phyloP scores from a whole-genome alignment of 2,113 vertebrate genomes.

The Felis chaus region DNA sequence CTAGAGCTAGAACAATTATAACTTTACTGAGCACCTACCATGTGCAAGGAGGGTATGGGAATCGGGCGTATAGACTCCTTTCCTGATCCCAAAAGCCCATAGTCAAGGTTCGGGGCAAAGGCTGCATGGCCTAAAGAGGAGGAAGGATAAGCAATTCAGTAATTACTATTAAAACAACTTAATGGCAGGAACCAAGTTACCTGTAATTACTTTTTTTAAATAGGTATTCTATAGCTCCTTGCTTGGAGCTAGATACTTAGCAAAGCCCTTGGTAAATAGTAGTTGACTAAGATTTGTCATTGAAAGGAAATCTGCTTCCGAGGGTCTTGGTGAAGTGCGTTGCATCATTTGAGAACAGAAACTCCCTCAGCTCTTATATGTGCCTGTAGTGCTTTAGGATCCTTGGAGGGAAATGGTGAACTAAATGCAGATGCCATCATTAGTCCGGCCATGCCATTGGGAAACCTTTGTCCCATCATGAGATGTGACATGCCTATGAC shows the following conservation, averaged over 20 bases:
- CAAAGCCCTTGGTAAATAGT: constrained; percentile 45
- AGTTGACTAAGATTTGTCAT: background rate
- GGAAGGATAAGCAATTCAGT: background rate
- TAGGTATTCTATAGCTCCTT: background rate
- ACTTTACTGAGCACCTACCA: background rate
- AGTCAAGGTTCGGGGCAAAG: background rate
- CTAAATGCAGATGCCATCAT: background rate
- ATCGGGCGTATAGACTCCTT: background rate
- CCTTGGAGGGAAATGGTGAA: background rate
- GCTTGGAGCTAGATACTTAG: background rate
- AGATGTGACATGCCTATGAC: background rate
- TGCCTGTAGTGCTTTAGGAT: background rate
- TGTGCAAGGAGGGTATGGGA: background rate
- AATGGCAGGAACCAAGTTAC: constrained; percentile 10
- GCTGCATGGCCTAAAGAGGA: background rate
- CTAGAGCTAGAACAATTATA: background rate
- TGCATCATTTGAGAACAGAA: background rate
- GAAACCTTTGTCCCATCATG: background rate
- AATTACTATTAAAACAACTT: constrained; percentile 36
- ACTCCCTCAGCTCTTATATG: background rate
- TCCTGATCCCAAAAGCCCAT: background rate
- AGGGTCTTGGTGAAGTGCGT: constrained; percentile 2
- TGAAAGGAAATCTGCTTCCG: constrained; percentile 30
- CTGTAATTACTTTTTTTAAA: background rate
- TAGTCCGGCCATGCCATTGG: background rate